These are phyloP conservation scores for Boloria euphrosyne DNA, from an alignment of 2,888 invertebrate genomes.

Conservation along the genomic window DNA sequence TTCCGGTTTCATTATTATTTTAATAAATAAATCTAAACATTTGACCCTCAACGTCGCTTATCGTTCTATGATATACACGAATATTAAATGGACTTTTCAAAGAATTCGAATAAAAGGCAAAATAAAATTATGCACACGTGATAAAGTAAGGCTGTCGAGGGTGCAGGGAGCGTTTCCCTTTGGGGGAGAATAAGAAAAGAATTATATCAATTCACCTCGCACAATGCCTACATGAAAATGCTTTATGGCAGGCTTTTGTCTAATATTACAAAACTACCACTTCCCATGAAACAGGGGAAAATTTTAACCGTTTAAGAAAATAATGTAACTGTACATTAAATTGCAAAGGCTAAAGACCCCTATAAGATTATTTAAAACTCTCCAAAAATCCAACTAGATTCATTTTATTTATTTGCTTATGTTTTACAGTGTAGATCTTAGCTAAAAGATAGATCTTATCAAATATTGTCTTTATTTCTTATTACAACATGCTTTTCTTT, in stretches of 20 bases:
- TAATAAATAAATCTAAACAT: no score
- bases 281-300: slow-evolving; percentile 25
- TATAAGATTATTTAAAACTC: no score
- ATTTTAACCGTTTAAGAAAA: slow-evolving; percentile 15
- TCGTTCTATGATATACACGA: slow-evolving; percentile 3
- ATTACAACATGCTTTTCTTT: no score
- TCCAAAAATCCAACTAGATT: no score
- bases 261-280: slow-evolving; percentile 31
- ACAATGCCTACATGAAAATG: slow-evolving; percentile 38
- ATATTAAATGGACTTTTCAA: slow-evolving; percentile 5
- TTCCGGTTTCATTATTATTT: no score
- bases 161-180: slow-evolving; percentile 30
- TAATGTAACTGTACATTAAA: background rate
- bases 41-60: no score
- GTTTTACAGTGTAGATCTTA: no score
- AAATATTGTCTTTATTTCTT: no score
- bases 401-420: no score
- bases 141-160: slow-evolving; percentile 32
- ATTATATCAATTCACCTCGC: slow-evolving; percentile 36
- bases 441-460: no score
- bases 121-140: slow-evolving; percentile 34
- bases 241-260: slow-evolving; percentile 35
- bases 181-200: slow-evolving; percentile 26
- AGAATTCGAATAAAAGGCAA: slow-evolving; percentile 23
- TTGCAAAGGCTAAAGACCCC: background rate